phyloP scores from a whole-genome alignment of 1,140 invertebrate genomes.

The Papilio polyxenes region DNA sequence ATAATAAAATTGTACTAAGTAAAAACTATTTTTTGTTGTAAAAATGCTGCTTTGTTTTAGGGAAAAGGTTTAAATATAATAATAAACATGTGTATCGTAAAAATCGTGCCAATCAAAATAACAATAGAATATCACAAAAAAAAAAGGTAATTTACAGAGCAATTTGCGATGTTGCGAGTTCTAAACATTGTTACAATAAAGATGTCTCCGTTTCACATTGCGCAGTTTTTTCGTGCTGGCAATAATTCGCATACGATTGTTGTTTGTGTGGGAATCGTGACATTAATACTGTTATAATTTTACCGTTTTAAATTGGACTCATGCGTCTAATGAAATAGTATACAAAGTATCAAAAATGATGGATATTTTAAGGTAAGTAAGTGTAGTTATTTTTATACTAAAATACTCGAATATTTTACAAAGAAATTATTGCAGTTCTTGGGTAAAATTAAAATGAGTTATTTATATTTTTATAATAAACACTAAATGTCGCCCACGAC shows the following conservation, averaged over 20 bases:
- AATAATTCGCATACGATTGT: conserved; percentile 34
- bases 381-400: not conserved
- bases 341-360: not conserved
- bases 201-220: conserved; percentile 18
- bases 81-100: not conserved
- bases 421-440: not conserved
- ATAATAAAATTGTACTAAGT: too few species aligned
- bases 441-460: too few species aligned
- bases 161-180: conserved; percentile 24
- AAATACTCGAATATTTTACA: not conserved
- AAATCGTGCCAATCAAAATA: not conserved
- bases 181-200: conserved; percentile 23
- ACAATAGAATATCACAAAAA: conserved; percentile 1
- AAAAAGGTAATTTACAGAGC: not conserved
- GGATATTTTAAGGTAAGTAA: not conserved
- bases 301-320: conserved; percentile 24
- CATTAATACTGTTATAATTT: conserved; percentile 25
- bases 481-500: too few species aligned
- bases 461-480: too few species aligned
- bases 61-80: too few species aligned
- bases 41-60: too few species aligned
- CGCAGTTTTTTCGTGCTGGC: conserved; percentile 19
- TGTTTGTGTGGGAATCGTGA: conserved; percentile 34
- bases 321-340: not conserved
- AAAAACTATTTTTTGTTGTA: too few species aligned